Conservation (phyloP, 2,113 vertebrate genomes). For the Myotis brandtii region DNA sequence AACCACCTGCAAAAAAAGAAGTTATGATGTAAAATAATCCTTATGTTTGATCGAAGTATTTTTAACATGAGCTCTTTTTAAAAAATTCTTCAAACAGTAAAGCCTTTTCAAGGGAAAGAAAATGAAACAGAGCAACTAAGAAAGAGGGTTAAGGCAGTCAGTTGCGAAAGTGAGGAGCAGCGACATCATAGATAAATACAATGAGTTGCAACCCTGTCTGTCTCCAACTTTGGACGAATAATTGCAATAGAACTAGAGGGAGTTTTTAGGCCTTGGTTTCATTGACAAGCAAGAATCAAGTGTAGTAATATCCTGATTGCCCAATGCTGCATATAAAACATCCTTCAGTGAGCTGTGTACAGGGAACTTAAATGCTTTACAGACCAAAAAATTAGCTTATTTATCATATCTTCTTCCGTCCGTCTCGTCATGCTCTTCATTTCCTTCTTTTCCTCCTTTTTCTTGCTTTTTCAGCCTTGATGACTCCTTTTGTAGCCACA, state of each 20-base stretch:
- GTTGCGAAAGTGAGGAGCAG: neutral
- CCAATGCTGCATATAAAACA: neutral
- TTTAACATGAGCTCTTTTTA: neutral
- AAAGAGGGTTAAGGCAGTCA: neutral
- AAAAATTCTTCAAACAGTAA: conserved; percentile 16
- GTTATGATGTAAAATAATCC: neutral
- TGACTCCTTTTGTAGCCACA: neutral
- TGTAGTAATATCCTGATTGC: neutral
- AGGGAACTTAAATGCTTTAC: conserved; percentile 56
- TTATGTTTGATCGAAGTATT: neutral
- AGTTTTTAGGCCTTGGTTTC: neutral
- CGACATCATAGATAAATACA: neutral
- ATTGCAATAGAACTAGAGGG: neutral
- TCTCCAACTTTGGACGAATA: neutral
- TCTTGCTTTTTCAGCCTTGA: neutral
- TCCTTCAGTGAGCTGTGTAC: conserved; percentile 88
- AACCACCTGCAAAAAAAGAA: neutral
- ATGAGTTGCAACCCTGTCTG: neutral
- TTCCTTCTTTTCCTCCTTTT: neutral
- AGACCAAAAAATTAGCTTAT: neutral
- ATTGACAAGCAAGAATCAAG: neutral
- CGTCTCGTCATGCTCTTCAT: neutral
- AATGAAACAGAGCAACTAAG: neutral
- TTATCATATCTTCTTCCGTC: neutral
- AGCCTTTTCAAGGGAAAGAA: neutral